phyloP scores from a whole-genome alignment of 2,797 vertebrate genomes.

The Trachurus trachurus region DNA sequence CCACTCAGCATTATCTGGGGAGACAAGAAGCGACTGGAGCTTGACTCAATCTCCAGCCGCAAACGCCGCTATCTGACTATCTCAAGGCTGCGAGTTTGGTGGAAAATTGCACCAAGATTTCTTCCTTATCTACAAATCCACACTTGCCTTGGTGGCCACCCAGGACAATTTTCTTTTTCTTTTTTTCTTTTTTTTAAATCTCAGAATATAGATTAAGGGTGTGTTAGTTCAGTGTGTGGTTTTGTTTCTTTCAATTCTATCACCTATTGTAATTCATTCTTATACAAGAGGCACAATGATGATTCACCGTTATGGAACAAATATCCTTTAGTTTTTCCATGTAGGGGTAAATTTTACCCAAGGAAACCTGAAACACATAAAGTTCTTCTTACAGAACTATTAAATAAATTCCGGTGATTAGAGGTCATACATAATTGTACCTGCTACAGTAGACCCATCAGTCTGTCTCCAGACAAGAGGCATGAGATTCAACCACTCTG shows the following conservation, averaged over 20 bases:
- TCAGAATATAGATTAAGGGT: not conserved
- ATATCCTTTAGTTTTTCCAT: not conserved
- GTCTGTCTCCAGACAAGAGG: constrained; percentile 19
- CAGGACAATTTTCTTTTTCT: not conserved
- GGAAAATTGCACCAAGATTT: constrained; percentile 58
- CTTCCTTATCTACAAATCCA: constrained; percentile 50
- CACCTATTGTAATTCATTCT: not conserved
- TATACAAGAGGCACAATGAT: not conserved
- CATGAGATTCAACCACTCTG: constrained; percentile 35
- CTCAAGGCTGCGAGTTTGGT: constrained; percentile 35
- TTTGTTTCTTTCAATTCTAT: not conserved
- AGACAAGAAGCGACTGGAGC: constrained; percentile 41
- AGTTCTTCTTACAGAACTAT: not conserved
- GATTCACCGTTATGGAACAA: not conserved
- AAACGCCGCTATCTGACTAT: constrained; percentile 51
- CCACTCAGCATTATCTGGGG: constrained; percentile 69
- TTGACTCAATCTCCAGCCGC: constrained; percentile 59
- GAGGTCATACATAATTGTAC: not conserved
- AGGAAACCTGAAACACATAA: not conserved
- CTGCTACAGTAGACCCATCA: not conserved
- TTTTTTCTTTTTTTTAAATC: not conserved
- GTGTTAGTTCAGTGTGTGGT: not conserved
- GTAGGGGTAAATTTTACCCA: not conserved
- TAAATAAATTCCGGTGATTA: constrained; percentile 2
- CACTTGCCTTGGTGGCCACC: not conserved